These are phyloP conservation scores for Nymphalis urticae DNA, from an alignment of 2,888 invertebrate genomes.

Conservation along the genomic window DNA sequence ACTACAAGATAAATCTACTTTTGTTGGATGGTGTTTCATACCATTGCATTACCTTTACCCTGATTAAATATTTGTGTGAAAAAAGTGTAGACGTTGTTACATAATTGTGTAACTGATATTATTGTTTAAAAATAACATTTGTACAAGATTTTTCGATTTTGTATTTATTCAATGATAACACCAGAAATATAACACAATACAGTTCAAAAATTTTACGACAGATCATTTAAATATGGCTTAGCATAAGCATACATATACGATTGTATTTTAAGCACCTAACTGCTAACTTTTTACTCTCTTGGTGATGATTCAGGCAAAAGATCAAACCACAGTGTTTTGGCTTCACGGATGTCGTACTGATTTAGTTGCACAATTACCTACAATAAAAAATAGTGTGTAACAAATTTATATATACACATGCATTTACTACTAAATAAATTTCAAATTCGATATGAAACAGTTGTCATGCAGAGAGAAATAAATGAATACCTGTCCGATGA, in stretches of 20 bases:
- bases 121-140: no score
- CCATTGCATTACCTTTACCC: no score
- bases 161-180: background rate
- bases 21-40: no score
- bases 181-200: background rate
- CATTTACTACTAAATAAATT: no score
- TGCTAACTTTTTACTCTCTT: slow-evolving; percentile 54
- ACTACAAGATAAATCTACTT: no score
- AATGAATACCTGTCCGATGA: slow-evolving; percentile 87
- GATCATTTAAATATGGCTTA: slow-evolving; percentile 26
- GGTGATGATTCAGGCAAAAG: slow-evolving; percentile 81
- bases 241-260: slow-evolving; percentile 21
- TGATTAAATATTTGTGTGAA: no score
- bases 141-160: background rate
- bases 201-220: slow-evolving; percentile 9
- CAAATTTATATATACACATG: no score
- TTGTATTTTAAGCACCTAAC: slow-evolving; percentile 10
- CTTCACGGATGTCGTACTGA: slow-evolving; percentile 85
- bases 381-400: slow-evolving; percentile 43
- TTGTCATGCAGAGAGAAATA: no score
- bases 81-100: no score
- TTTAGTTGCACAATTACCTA: slow-evolving; percentile 84
- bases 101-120: no score
- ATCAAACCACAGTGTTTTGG: slow-evolving; percentile 88
- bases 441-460: no score